Evolutionary conservation across 2,888 invertebrate species (phyloP), one percentile per base, ranked within the genome.

Genomic region (Abscondita cerata): DNA sequence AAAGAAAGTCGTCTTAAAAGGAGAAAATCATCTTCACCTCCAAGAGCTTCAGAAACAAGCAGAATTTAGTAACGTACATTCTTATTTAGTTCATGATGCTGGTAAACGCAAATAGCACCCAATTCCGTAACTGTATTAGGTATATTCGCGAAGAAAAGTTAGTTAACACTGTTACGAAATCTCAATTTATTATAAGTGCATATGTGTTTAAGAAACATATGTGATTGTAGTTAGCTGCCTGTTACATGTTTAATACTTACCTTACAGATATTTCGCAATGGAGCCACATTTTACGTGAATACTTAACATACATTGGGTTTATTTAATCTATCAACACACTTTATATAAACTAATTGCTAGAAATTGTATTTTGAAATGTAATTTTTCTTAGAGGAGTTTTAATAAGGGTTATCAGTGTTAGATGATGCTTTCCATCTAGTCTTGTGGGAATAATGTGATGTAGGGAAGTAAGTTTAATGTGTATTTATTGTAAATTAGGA

Each of bases 111-210:
- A 72, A 78, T 83, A 63, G 76, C 80, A 31, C 69, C 78, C 18
- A 80, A 80, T 69, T 81, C 82, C 36, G 74, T 80, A n/a, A 82
- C 83, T 19, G 83, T 83, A 25, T 73, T 85, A 68, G 80, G 81
- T 20, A 71, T 83, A 33, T 83, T 85, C 69, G 84, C 4, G 72
- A 75, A 36, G 80, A 80, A 67, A 79, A 79, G 58, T 75, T 80
- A 36, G 75, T 85, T 9, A 80, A 83, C 65, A 75, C 75, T 46
- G 68, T 80, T 16, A 79, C 83, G 80, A 31, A 76, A 78, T 31
- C 64, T 72, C 15, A 54, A 56, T 50, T 66, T 73, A 59, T 68
- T 59, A 47, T 59, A 52, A 59, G 33, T 34, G 4, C 25, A 25
- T 25, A 6, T 6, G 33, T 12, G 12, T 48, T 12, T 12, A 46